Conservation (phyloP, 2,888 invertebrate genomes). For the Clivina fossor region DNA sequence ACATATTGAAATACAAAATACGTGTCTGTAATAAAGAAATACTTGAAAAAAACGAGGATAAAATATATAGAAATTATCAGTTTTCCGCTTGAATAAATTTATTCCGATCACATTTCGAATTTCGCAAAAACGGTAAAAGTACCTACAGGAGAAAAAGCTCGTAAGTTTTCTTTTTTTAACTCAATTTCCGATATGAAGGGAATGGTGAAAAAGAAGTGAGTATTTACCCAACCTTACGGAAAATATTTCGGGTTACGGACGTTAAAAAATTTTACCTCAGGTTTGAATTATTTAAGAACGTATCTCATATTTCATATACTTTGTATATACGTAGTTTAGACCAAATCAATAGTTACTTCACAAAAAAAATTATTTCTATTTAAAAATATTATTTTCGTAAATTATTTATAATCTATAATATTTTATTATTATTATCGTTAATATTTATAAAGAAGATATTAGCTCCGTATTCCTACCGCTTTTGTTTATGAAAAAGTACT, state of each 20-base stretch:
- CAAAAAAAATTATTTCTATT: too few species aligned
- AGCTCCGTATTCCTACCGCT: too few species aligned
- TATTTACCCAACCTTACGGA: conserved; percentile 6
- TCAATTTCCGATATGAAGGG: conserved; percentile 20
- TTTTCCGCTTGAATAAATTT: conserved; percentile 22
- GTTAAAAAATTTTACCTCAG: conserved; percentile 21
- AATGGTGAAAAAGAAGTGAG: conserved; percentile 5
- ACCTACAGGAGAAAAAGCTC: conserved; percentile 18
- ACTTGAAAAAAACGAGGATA: conserved; percentile 20
- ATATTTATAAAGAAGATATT: too few species aligned
- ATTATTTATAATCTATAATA: too few species aligned
- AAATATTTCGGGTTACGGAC: conserved; percentile 7
- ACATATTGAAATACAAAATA: not conserved
- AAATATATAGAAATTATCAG: conserved; percentile 16
- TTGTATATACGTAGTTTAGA: too few species aligned
- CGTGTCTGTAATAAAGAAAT: too few species aligned
- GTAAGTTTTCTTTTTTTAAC: conserved; percentile 19
- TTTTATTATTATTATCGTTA: too few species aligned
- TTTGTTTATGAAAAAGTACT: too few species aligned
- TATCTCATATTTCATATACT: too few species aligned
- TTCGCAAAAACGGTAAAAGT: conserved; percentile 19
- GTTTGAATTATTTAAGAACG: too few species aligned
- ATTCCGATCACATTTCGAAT: conserved; percentile 23
- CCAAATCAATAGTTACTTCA: too few species aligned
- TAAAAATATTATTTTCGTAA: too few species aligned